Conservation (phyloP, 2,888 invertebrate species). For the Pterostichus niger region DNA sequence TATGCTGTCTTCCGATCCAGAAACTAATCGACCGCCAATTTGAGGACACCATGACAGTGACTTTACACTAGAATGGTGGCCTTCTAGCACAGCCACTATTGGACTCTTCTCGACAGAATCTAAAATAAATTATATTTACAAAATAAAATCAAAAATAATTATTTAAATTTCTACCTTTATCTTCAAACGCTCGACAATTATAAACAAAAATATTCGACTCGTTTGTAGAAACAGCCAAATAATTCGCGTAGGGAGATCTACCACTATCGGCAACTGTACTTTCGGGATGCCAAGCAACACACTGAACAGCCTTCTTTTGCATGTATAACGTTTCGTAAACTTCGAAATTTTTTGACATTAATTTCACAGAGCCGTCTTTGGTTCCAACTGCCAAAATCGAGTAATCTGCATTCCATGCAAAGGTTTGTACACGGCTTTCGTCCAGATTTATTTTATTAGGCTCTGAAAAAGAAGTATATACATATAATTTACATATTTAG, state of each 20-base stretch:
- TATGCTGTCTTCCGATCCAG: constrained; percentile 85
- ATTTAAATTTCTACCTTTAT: constrained; percentile 12
- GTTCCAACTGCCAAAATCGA: constrained; percentile 82
- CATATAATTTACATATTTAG: not conserved
- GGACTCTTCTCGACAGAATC: constrained; percentile 69
- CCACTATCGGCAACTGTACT: constrained; percentile 80
- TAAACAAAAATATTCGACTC: constrained; percentile 79
- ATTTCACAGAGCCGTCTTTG: constrained; percentile 80
- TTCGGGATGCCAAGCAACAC: constrained; percentile 86
- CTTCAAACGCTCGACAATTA: constrained; percentile 73
- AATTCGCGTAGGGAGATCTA: constrained; percentile 80
- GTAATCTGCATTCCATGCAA: constrained; percentile 82
- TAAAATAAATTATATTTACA: constrained; percentile 5
- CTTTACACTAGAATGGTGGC: constrained; percentile 80
- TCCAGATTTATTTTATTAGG: constrained; percentile 74
- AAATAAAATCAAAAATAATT: not conserved
- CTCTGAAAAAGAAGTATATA: constrained; percentile 69
- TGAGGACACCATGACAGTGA: constrained; percentile 86
- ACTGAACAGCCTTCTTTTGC: constrained; percentile 82
- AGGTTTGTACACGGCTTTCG: constrained; percentile 77
- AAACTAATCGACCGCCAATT: constrained; percentile 81
- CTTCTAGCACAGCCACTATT: constrained; percentile 69
- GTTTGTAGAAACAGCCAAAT: constrained; percentile 83
- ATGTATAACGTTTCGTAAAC: constrained; percentile 75
- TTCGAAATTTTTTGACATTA: constrained; percentile 70